Conservation (phyloP, 1,140 invertebrate species). For the Sycophila sp. region DNA sequence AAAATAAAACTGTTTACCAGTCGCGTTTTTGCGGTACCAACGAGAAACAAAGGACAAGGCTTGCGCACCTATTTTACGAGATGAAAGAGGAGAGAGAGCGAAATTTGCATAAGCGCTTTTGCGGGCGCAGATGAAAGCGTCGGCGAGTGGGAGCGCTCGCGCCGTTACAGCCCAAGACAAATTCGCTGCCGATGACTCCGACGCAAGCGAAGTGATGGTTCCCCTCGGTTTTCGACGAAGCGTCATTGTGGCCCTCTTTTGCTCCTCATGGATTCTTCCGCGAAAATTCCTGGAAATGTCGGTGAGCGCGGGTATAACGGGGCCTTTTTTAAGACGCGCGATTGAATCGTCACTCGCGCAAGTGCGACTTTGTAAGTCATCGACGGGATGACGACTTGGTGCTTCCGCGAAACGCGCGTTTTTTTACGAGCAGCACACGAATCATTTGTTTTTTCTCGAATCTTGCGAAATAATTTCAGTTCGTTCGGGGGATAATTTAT, state of each 20-base stretch:
- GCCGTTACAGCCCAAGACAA: conserved; percentile 23
- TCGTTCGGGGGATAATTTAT: too few relatives aligned
- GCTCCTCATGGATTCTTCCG: background rate
- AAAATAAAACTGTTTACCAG: conserved; percentile 16
- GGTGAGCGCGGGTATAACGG: too few relatives aligned
- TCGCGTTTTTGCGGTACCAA: background rate
- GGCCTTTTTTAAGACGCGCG: too few relatives aligned
- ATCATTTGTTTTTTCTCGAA: too few relatives aligned
- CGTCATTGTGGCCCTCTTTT: conserved; percentile 13
- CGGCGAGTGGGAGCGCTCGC: conserved; percentile 1
- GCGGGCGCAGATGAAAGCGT: conserved; percentile 25
- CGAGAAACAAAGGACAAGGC: background rate
- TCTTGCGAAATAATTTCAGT: too few relatives aligned
- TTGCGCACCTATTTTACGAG: background rate
- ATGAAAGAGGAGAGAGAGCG: background rate
- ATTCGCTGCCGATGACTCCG: conserved; percentile 31
- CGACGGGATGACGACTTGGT: too few relatives aligned
- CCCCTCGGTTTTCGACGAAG: conserved; percentile 16
- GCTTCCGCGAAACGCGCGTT: too few relatives aligned
- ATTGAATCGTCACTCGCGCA: too few relatives aligned
- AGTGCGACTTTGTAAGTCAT: too few relatives aligned
- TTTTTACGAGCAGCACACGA: too few relatives aligned
- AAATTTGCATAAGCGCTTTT: conserved; percentile 32
- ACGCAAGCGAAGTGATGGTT: background rate
- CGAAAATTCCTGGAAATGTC: background rate